Percentiles rank a stretch among this genome's conserved stretches.
These are phyloP conservation scores for Leptothorax acervorum DNA, from an alignment of 2,888 invertebrate species.

Conservation along the genomic window DNA sequence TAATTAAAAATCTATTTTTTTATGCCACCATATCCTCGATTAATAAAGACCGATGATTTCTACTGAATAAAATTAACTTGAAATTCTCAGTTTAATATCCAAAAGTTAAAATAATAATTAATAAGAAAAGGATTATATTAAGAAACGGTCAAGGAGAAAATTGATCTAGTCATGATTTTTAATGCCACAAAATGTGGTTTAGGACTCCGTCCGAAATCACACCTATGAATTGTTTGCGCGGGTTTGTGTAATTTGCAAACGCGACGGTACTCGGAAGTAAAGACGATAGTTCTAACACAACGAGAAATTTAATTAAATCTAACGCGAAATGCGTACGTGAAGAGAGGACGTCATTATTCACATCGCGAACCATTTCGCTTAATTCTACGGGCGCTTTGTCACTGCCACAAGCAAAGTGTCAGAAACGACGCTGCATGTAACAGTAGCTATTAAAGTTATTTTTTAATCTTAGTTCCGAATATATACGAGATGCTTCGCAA, in stretches of 20 bases:
- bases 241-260: constrained; percentile 28
- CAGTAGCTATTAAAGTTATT: constrained; percentile 33
- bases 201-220: not conserved
- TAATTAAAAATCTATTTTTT: not conserved
- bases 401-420: constrained; percentile 39
- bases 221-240: not conserved
- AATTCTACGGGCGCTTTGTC: constrained; percentile 52
- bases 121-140: not conserved
- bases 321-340: constrained; percentile 40
- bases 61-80: not conserved
- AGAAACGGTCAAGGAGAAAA: not conserved
- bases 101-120: not conserved
- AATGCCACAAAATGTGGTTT: not conserved
- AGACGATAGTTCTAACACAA: constrained; percentile 47
- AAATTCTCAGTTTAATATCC: not conserved
- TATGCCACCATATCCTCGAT: not conserved
- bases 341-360: constrained; percentile 53
- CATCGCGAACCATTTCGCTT: constrained; percentile 38
- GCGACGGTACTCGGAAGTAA: constrained; percentile 15
- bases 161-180: not conserved
- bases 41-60: not conserved
- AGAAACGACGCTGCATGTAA: constrained; percentile 9
- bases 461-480: constrained; percentile 15
- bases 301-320: constrained; percentile 57
- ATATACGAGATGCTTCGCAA: not conserved